phyloP scores from a whole-genome alignment of 2,113 vertebrate genomes.

The Etia nguti region DNA sequence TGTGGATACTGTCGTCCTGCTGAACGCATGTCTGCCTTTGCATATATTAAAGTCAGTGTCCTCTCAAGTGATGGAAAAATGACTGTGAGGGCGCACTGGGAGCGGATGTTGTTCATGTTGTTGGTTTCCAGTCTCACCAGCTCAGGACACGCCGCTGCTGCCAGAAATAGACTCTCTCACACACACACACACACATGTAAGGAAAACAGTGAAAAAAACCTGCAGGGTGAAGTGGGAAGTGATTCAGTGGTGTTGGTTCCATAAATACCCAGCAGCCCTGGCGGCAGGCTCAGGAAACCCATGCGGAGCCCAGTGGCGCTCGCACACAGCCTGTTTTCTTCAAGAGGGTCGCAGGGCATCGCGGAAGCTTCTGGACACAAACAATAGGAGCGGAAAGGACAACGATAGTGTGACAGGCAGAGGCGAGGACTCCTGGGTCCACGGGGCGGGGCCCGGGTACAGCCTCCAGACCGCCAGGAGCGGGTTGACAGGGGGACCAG shows the following conservation, averaged over 20 bases:
- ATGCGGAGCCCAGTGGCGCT: background rate
- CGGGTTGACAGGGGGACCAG: background rate
- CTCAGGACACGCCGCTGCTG: slow-evolving; percentile 9
- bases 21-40: background rate
- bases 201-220: background rate
- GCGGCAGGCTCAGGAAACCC: slow-evolving; percentile 46
- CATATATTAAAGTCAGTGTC: background rate
- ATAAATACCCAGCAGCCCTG: slow-evolving; percentile 65
- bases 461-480: background rate
- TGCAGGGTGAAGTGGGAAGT: slow-evolving; percentile 53
- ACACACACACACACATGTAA: background rate
- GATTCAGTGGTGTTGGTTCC: slow-evolving; percentile 59
- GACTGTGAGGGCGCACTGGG: background rate
- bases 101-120: slow-evolving; percentile 46
- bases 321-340: slow-evolving; percentile 63
- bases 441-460: background rate
- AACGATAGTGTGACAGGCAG: slow-evolving; percentile 35
- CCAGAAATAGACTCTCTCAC: slow-evolving; percentile 21
- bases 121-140: slow-evolving; percentile 37
- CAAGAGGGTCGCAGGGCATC: slow-evolving; percentile 59
- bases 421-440: slow-evolving; percentile 25
- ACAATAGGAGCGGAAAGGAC: slow-evolving; percentile 62
- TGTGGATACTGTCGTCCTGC: background rate
- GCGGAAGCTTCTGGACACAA: slow-evolving; percentile 47
- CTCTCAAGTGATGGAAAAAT: background rate